These are phyloP conservation scores for Falco columbarius DNA, from an alignment of 2,797 vertebrate genomes.

Conservation along the genomic window DNA sequence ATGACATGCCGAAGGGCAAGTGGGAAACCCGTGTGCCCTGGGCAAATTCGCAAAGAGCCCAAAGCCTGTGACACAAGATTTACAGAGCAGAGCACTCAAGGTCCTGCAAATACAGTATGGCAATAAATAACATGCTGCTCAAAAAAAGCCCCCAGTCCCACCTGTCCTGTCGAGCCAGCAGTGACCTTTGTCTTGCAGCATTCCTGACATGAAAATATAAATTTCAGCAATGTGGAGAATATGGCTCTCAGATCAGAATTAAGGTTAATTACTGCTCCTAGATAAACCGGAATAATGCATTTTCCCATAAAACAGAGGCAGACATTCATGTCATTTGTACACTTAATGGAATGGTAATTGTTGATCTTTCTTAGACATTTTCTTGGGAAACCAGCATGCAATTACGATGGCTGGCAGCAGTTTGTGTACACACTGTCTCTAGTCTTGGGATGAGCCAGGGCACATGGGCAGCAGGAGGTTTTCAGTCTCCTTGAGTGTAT, in stretches of 20 bases:
- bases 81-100: background rate
- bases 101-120: background rate
- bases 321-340: background rate
- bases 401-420: background rate
- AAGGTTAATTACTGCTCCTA: background rate
- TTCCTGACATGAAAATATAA: background rate
- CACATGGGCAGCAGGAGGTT: background rate
- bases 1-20: fast-evolving
- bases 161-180: background rate
- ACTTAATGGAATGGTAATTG: background rate
- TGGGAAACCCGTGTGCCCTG: fast-evolving
- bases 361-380: background rate
- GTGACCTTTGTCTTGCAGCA: background rate
- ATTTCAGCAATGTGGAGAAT: background rate
- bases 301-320: constrained; percentile 8
- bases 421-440: background rate
- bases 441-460: background rate
- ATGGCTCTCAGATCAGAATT: background rate
- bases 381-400: background rate
- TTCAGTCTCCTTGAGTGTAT: background rate
- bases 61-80: background rate
- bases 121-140: background rate
- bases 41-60: background rate
- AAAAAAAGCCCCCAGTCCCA: background rate
- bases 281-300: background rate